Percentiles rank a stretch among this genome's conserved stretches.
Conservation (phyloP, 2,113 vertebrate species). For the Odocoileus virginianus region DNA sequence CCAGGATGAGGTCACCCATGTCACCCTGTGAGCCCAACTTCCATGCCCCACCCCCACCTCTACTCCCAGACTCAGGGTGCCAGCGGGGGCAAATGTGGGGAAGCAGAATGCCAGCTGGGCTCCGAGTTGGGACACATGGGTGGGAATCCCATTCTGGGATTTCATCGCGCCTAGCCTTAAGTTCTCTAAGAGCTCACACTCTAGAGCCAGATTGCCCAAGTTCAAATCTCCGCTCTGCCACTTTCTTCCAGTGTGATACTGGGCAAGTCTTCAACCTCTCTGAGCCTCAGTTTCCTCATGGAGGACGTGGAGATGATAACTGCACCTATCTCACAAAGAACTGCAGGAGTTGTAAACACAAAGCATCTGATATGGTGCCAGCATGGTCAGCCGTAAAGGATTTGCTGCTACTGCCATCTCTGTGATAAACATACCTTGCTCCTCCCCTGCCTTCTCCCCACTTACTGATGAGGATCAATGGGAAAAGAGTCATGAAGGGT, state of each 20-base stretch:
- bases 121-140: rapidly evolving
- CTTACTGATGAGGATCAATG: neutral
- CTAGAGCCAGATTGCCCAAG: neutral
- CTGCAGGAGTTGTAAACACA: neutral
- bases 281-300: neutral
- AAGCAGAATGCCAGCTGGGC: neutral
- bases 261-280: neutral
- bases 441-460: neutral
- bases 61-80: neutral
- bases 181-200: neutral
- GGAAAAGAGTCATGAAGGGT: neutral
- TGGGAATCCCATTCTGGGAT: neutral
- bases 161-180: neutral
- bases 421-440: neutral
- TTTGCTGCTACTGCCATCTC: neutral
- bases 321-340: neutral
- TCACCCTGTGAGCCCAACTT: neutral
- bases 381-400: neutral
- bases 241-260: neutral
- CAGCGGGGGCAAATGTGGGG: rapidly evolving
- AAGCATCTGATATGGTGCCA: neutral
- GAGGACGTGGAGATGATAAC: neutral
- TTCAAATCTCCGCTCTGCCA: neutral
- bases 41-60: neutral
- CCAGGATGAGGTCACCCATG: neutral